These are phyloP conservation scores for Ceratina calcarata DNA, from an alignment of 1,140 invertebrate genomes.

Conservation along the genomic window DNA sequence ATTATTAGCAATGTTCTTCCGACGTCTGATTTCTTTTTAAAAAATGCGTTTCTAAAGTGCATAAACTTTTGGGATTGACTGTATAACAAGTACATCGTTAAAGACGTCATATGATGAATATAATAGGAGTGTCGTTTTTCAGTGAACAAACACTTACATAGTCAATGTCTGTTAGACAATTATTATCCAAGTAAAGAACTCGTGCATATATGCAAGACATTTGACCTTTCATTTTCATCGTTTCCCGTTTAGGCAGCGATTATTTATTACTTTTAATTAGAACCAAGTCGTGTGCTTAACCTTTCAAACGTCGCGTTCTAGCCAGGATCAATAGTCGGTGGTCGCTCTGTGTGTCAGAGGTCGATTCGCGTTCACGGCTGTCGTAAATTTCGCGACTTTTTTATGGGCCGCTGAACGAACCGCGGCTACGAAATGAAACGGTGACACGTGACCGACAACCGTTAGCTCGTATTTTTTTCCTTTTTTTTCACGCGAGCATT, in stretches of 20 bases:
- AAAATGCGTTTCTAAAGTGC: too few relatives aligned
- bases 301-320: not conserved
- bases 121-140: too few relatives aligned
- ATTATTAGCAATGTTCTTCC: too few relatives aligned
- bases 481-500: not conserved
- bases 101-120: too few relatives aligned
- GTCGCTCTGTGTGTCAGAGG: constrained; percentile 6
- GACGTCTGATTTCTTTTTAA: too few relatives aligned
- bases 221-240: not conserved
- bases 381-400: constrained; percentile 20
- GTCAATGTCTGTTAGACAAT: too few relatives aligned
- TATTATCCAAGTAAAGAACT: too few relatives aligned
- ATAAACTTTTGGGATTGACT: too few relatives aligned
- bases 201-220: not conserved
- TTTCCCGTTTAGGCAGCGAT: not conserved
- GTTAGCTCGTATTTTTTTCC: not conserved
- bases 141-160: too few relatives aligned
- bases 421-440: constrained; percentile 1
- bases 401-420: not conserved
- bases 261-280: not conserved
- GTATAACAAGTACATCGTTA: too few relatives aligned
- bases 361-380: constrained; percentile 1
- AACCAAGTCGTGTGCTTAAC: not conserved
- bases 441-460: constrained; percentile 5
- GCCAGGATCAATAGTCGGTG: not conserved